These are phyloP conservation scores for Quadroppia sp. DNA, from an alignment of 2,888 invertebrate species.

Conservation along the genomic window DNA sequence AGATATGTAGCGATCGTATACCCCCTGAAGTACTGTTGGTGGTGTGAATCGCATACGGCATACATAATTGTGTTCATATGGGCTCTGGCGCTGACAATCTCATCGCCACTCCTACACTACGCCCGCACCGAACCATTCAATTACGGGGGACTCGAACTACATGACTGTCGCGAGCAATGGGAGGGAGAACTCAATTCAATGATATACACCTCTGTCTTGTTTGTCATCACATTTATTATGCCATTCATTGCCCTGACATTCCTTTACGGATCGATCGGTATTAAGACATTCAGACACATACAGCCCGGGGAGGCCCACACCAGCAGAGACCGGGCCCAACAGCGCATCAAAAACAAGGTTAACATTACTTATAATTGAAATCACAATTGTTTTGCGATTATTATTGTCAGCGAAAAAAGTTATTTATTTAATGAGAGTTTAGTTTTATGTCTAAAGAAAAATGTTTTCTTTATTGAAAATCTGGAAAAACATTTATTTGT, in stretches of 20 bases:
- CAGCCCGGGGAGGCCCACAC: constrained; percentile 56
- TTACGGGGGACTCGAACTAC: neutral
- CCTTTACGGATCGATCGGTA: constrained; percentile 55
- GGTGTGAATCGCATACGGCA: constrained; percentile 4
- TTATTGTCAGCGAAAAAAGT: too few relatives aligned
- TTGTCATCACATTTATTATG: constrained; percentile 52
- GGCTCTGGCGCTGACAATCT: constrained; percentile 1
- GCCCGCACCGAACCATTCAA: neutral
- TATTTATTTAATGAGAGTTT: too few relatives aligned
- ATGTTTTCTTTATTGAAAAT: too few relatives aligned
- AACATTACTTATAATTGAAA: too few relatives aligned
- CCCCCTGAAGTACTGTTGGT: constrained; percentile 12
- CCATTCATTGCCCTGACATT: constrained; percentile 54
- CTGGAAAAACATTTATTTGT: too few relatives aligned
- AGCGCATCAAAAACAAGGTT: constrained; percentile 44
- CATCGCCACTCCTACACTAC: constrained; percentile 5
- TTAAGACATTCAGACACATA: constrained; percentile 54
- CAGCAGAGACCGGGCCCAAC: constrained; percentile 53
- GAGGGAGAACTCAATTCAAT: constrained; percentile 21
- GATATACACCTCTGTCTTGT: constrained; percentile 51
- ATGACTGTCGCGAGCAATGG: constrained; percentile 37
- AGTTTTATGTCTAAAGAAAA: too few relatives aligned
- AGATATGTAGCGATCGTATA: constrained; percentile 6
- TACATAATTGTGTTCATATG: constrained; percentile 15
- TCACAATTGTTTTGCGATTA: too few relatives aligned